Evolutionary conservation across 2,113 vertebrate species (phyloP), one percentile per base, ranked within the genome.

Genomic region (Rhabdornis inornatus): DNA sequence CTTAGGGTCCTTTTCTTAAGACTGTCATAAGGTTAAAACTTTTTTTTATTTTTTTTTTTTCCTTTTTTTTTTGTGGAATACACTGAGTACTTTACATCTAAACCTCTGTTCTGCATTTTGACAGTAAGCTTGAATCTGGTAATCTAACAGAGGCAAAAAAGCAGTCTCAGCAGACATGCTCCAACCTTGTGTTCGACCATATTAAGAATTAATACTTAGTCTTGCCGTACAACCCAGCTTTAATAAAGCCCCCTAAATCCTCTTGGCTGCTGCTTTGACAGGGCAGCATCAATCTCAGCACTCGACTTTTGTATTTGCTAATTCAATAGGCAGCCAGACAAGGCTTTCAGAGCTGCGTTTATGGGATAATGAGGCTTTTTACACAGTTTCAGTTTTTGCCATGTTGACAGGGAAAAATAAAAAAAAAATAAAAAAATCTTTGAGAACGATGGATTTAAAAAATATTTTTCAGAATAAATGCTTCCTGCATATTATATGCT

Each of bases 91-190:
- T 97, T 92, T 69, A 74, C 64, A 53, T 93, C 81, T 93, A 92
- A 93, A 93, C 69, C 81, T 93, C 75, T 86, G 83, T 90, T 97
- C 84, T 97, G 82, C 76, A 84, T 98, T 97, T 97, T 98, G 97
- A 97, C 97, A 98, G 96, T 97, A 98, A 98, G 97, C 97, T 98
- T 98, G 97, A 97, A 98, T 98, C 96, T 98, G 96, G 96, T 98
- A 98, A 98, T 98, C 97, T 98, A 96, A 89, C 9, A 95, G 93
- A 97, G 98, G 97, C 90, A 97, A 97, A 96, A 52, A 94, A 87
- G 82, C 94, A 97, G 94, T 96, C 97, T 98, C 97, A 93, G 96
- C 96, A 98, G 98, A 98, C 96, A 80, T 94, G 97, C 97, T 98
- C 97, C 95, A 83, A 98, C 97, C 97, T 96, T 95, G 84, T 95